Conservation (phyloP, 2,888 invertebrate genomes). For the Orchestes rusci region DNA sequence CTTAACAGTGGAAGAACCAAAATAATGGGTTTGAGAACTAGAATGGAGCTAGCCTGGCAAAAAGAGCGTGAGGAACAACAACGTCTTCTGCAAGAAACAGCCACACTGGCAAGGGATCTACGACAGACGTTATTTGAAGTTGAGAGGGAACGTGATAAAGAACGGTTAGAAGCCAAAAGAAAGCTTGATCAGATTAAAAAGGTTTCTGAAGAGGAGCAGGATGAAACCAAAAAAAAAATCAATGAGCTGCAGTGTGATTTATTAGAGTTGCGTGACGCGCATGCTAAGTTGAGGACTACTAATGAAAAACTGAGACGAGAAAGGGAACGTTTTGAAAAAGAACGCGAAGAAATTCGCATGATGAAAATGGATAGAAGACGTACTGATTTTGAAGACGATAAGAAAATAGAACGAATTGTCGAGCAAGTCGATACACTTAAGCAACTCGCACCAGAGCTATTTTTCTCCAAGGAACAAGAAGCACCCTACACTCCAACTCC, state of each 20-base stretch:
- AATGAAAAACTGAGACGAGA: slow-evolving; percentile 85
- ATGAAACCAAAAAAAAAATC: slow-evolving; percentile 78
- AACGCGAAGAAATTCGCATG: slow-evolving; percentile 55
- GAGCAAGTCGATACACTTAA: slow-evolving; percentile 70
- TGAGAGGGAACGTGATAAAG: slow-evolving; percentile 84
- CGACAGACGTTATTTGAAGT: slow-evolving; percentile 84
- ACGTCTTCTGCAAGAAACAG: slow-evolving; percentile 79
- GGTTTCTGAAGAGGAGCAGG: slow-evolving; percentile 80
- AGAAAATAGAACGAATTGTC: slow-evolving; percentile 63
- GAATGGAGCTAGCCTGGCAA: slow-evolving; percentile 89
- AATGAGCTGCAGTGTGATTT: slow-evolving; percentile 80
- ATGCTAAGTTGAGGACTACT: slow-evolving; percentile 83
- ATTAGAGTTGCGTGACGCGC: slow-evolving; percentile 81
- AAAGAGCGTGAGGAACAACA: slow-evolving; percentile 91
- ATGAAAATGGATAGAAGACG: slow-evolving; percentile 43
- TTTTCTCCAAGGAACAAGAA: slow-evolving; percentile 46
- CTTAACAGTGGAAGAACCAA: slow-evolving; percentile 77
- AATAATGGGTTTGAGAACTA: slow-evolving; percentile 76
- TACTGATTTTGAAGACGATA: slow-evolving; percentile 60
- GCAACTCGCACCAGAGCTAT: slow-evolving; percentile 67
- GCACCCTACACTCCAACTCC: slow-evolving; percentile 59
- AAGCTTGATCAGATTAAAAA: slow-evolving; percentile 79
- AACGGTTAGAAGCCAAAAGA: slow-evolving; percentile 77
- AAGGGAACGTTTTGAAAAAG: slow-evolving; percentile 77
- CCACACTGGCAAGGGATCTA: slow-evolving; percentile 79